Percentiles rank a stretch among this genome's conserved stretches.
Evolutionary conservation across 2,113 vertebrate species (phyloP).

Genomic region (Tricholaema leucomelas): DNA sequence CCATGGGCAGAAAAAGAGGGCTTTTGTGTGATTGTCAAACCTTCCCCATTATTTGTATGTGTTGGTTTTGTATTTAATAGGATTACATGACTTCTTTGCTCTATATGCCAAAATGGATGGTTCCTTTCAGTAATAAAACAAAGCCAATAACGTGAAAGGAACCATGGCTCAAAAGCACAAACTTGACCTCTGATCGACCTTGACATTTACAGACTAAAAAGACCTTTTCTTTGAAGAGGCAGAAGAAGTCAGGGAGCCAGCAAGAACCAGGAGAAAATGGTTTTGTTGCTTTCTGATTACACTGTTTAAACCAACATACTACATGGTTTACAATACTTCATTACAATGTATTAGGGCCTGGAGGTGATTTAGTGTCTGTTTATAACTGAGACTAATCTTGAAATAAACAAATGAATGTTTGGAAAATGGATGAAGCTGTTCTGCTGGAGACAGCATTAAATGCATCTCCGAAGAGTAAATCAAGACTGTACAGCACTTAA

Average conservation of each 20-base stretch:
- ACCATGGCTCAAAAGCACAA: constrained; percentile 67
- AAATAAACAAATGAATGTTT: constrained; percentile 78
- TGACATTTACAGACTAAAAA: constrained; percentile 63
- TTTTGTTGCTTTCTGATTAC: constrained; percentile 75
- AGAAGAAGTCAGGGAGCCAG: constrained; percentile 64
- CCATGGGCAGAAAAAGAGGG: constrained; percentile 29
- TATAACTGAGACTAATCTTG: constrained; percentile 70
- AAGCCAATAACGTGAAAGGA: constrained; percentile 72
- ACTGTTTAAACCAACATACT: constrained; percentile 79
- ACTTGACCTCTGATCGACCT: constrained; percentile 75
- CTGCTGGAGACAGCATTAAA: constrained; percentile 55
- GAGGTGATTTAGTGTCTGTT: constrained; percentile 76
- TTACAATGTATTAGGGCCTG: constrained; percentile 70
- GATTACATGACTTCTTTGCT: constrained; percentile 72
- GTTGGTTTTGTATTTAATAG: constrained; percentile 70
- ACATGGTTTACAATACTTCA: constrained; percentile 79
- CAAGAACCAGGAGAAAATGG: constrained; percentile 61
- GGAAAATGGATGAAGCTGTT: constrained; percentile 66
- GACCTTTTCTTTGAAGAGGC: constrained; percentile 65
- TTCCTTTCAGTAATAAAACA: constrained; percentile 77
- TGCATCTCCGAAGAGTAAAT: constrained; percentile 59
- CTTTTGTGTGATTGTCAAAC: constrained; percentile 55
- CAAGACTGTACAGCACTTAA: constrained; percentile 40
- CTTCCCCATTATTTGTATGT: constrained; percentile 71
- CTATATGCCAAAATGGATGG: constrained; percentile 71